phyloP scores from a whole-genome alignment of 2,113 vertebrate species.

The Nycticebus coucang region DNA sequence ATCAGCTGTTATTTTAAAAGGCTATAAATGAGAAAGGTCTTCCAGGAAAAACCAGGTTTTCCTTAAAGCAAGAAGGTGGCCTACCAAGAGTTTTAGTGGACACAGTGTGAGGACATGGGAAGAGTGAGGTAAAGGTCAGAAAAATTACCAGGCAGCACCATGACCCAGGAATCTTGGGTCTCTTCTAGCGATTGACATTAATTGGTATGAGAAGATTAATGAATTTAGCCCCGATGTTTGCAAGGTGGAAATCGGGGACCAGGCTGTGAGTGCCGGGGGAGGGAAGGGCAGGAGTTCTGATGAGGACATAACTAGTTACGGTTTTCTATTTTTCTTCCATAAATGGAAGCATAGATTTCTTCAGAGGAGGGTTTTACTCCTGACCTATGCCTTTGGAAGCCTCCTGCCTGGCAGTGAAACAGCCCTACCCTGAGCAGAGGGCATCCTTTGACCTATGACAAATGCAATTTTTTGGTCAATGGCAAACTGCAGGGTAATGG shows the following conservation, averaged over 20 bases:
- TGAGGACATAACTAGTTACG: neutral
- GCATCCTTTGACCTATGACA: neutral
- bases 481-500: neutral
- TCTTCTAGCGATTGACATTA: neutral
- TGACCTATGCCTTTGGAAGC: neutral
- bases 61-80: neutral
- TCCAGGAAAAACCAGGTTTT: neutral
- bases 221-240: neutral
- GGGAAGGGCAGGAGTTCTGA: neutral
- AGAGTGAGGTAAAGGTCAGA: neutral
- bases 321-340: neutral
- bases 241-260: neutral
- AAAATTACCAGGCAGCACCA: neutral
- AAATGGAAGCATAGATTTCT: neutral
- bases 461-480: too few relatives aligned
- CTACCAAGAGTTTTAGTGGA: neutral
- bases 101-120: neutral
- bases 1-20: neutral
- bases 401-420: neutral
- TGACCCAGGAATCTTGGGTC: neutral
- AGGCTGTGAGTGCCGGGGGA: neutral
- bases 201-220: neutral
- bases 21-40: neutral
- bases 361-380: neutral
- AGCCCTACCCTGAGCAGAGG: neutral